phyloP scores from a whole-genome alignment of 53 echinoderm and acorn worm species.

The Apostichopus leukothele region DNA sequence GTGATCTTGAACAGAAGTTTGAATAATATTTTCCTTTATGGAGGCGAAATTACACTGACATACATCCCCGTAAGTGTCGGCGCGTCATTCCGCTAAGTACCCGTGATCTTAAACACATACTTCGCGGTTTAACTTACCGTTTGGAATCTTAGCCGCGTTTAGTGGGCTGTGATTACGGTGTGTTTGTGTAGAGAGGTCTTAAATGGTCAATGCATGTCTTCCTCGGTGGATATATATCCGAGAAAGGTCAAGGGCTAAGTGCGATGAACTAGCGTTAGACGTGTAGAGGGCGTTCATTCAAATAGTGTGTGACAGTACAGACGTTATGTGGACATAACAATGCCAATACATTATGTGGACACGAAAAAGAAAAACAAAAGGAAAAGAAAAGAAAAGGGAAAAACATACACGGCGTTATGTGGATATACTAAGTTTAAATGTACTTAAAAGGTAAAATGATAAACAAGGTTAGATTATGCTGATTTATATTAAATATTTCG shows the following conservation, averaged over 20 bases:
- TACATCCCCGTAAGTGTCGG: slow-evolving; percentile 32
- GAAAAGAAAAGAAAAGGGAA: no score
- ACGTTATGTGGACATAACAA: no score
- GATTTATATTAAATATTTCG: no score
- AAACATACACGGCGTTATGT: no score
- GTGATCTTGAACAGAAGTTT: slow-evolving; percentile 29
- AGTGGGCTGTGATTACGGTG: slow-evolving; percentile 25
- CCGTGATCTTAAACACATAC: slow-evolving; percentile 33
- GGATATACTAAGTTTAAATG: no score
- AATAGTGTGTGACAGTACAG: background rate
- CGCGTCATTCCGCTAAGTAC: slow-evolving; percentile 37
- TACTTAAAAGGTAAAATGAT: no score
- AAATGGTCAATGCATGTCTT: slow-evolving; percentile 21
- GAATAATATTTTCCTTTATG: slow-evolving; percentile 22
- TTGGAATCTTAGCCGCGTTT: background rate
- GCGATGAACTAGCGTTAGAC: slow-evolving; percentile 3
- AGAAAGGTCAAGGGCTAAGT: slow-evolving; percentile 24
- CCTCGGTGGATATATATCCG: background rate
- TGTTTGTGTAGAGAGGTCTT: slow-evolving; percentile 28
- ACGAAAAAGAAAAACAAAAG: no score
- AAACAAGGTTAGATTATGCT: no score
- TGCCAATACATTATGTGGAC: no score
- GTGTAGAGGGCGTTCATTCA: background rate
- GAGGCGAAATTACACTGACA: background rate
- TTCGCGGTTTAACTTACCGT: slow-evolving; percentile 15